Evolutionary conservation across 1,140 invertebrate genomes (phyloP), one percentile per base, ranked within the genome.

Genomic region (Camponotus floridanus): DNA sequence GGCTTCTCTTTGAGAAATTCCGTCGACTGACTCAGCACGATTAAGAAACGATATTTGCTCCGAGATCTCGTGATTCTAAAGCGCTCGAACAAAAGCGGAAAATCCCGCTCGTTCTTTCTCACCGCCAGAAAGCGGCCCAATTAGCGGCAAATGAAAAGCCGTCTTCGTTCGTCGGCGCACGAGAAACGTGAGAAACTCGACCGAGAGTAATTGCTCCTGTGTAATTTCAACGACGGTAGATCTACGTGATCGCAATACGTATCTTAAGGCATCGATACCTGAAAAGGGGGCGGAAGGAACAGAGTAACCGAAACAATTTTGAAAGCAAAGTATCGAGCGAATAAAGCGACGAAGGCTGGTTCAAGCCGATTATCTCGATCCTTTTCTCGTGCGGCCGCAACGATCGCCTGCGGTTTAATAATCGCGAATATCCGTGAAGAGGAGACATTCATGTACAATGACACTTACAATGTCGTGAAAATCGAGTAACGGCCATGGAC

Each of bases 121-220:
- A 74, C 39, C 68, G 42, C 21, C 79, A 70, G 68, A 83, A 83
- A 76, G 59, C 73, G 61, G 59, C 59, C 73, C 74, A 85, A 85
- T 85, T 85, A 85, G 81, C 45, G 68, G 48, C 73, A 45, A 85
- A 78, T 57, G 81, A 85, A 85, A 78, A 85, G 81, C 73, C 73
- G 73, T 21, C 42, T 33, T 55, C 57, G 45, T 39, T 62, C 57
- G 42, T 45, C 67, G 55, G 81, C 36, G 61, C 59, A 65, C 45
- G 81, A 85, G 73, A 85, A 85, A 85, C 81, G 81, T 78, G 81
- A 85, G 81, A 79, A 68, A 74, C 55, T 13, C 74, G 61, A 11
- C 3, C 61, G 76, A 31, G 76, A 39, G 64, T 68, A 79, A 86
- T 86, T 76, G 26, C 51, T 48, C 39, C 76, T 18, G 74, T 68